Conservation (phyloP, 2,888 invertebrate species). For the Pyrochroa serraticornis region DNA sequence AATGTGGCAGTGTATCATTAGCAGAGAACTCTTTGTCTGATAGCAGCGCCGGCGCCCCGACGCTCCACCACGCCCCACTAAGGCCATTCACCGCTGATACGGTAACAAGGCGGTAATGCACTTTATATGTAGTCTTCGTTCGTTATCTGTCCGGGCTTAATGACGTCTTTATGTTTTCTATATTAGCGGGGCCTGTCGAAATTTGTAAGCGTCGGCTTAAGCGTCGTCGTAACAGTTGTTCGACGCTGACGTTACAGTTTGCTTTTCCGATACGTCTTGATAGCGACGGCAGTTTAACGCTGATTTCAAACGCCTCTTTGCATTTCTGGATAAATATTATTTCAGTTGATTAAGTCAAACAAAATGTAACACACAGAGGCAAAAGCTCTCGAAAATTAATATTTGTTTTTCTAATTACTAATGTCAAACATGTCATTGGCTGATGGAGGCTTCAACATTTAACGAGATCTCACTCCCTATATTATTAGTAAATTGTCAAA, state of each 20-base stretch:
- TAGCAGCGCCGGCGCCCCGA: conserved; percentile 29
- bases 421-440: no score
- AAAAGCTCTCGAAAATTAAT: no score
- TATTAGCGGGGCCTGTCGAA: conserved; percentile 19
- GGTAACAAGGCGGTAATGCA: conserved; percentile 23
- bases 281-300: conserved; percentile 6
- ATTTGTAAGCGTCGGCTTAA: neutral
- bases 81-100: conserved; percentile 28
- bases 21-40: conserved; percentile 20
- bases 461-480: no score
- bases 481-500: no score
- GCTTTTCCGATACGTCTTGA: conserved; percentile 19
- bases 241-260: conserved; percentile 10
- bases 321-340: conserved; percentile 19
- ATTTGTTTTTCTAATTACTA: no score
- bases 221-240: conserved; percentile 10
- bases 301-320: conserved; percentile 9
- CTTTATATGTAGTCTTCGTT: conserved; percentile 21
- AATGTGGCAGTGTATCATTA: conserved; percentile 28
- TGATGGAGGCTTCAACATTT: no score
- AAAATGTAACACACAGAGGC: no score
- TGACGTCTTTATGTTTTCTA: conserved; percentile 7
- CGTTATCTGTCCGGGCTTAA: conserved; percentile 12
- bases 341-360: conserved; percentile 7
- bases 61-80: conserved; percentile 31